phyloP scores from a whole-genome alignment of 2,113 vertebrate species.

The Sigmodon hispidus region DNA sequence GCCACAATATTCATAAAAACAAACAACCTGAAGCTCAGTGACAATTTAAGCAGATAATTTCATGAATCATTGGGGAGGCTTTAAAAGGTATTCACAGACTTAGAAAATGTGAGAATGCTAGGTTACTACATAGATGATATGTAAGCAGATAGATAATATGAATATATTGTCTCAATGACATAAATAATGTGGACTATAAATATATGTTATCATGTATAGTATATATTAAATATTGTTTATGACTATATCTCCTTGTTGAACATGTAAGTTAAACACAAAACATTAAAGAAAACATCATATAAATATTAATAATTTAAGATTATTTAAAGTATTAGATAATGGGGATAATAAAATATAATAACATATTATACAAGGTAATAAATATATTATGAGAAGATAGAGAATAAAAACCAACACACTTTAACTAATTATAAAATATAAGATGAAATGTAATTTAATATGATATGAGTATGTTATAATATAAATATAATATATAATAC shows the following conservation, averaged over 20 bases:
- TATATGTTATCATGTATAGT: not conserved
- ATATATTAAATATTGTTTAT: not conserved
- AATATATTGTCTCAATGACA: not conserved
- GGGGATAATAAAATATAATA: not conserved
- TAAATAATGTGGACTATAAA: not conserved
- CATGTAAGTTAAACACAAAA: not conserved
- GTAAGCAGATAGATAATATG: not conserved
- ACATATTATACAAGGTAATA: not conserved
- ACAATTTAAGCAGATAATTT: not conserved
- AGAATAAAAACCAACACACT: not conserved
- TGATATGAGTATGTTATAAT: not conserved
- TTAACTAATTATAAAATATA: not conserved
- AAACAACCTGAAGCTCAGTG: not conserved
- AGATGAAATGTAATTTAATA: not conserved
- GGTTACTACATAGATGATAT: not conserved
- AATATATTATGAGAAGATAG: not conserved
- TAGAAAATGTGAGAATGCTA: not conserved
- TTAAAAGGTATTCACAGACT: not conserved
- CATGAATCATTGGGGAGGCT: not conserved
- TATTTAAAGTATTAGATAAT: not conserved
- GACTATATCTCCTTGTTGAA: not conserved
- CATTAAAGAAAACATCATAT: not conserved
- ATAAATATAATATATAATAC: not conserved
- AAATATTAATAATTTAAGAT: not conserved
- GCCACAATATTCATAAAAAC: not conserved